Evolutionary conservation across 2,113 vertebrate species (phyloP).

Genomic region (Bubo bubo): DNA sequence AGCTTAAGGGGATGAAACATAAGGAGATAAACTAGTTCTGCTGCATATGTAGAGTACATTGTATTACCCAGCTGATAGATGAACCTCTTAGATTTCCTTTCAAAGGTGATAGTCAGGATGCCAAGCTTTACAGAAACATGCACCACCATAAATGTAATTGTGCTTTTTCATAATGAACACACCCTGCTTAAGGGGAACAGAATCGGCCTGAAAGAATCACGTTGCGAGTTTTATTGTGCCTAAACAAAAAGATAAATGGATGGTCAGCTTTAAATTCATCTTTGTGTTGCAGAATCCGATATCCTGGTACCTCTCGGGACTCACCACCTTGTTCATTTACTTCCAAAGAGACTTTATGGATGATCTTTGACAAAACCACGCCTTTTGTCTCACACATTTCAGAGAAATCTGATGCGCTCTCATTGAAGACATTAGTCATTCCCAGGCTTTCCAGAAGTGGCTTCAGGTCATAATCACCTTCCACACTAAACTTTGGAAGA

Average conservation of each 20-base stretch:
- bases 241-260: slow-evolving; percentile 79
- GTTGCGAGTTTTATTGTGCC: slow-evolving; percentile 81
- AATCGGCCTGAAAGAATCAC: slow-evolving; percentile 79
- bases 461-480: slow-evolving; percentile 71
- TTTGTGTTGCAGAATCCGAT: slow-evolving; percentile 80
- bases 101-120: slow-evolving; percentile 5
- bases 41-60: slow-evolving; percentile 22
- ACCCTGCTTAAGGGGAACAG: slow-evolving; percentile 72
- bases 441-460: slow-evolving; percentile 75
- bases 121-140: slow-evolving; percentile 27
- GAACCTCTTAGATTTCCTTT: slow-evolving; percentile 32
- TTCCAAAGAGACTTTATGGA: slow-evolving; percentile 77
- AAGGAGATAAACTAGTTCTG: slow-evolving; percentile 8
- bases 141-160: not conserved
- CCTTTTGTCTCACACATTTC: slow-evolving; percentile 80
- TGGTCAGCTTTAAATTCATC: slow-evolving; percentile 80
- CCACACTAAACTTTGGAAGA: slow-evolving; percentile 80
- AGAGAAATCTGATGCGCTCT: slow-evolving; percentile 77
- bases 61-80: not conserved
- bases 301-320: slow-evolving; percentile 77
- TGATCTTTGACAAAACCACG: slow-evolving; percentile 72
- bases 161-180: not conserved
- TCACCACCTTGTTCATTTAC: slow-evolving; percentile 79
- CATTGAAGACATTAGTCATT: slow-evolving; percentile 73
- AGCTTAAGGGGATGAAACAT: not conserved